phyloP scores from a whole-genome alignment of 2,888 invertebrate genomes.

The Leptinotarsa tumamoca region DNA sequence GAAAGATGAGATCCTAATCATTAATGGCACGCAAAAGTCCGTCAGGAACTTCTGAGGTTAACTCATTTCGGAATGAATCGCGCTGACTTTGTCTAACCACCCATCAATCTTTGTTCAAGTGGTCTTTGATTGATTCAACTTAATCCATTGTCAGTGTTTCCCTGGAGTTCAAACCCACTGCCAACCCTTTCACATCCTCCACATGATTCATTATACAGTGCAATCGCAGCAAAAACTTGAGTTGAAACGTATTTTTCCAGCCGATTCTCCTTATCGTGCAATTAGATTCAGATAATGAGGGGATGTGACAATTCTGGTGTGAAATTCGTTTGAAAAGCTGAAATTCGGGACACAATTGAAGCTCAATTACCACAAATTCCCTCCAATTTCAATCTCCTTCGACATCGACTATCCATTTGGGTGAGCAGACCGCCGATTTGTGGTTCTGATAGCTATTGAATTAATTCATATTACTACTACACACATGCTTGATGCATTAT shows the following conservation, averaged over 20 bases:
- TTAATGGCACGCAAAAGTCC: too few relatives aligned
- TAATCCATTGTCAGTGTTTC: neutral
- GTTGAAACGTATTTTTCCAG: neutral
- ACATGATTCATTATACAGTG: neutral
- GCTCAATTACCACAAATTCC: conserved; percentile 29
- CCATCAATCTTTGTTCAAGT: too few relatives aligned
- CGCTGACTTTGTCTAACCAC: too few relatives aligned
- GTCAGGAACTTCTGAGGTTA: too few relatives aligned
- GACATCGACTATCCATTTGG: conserved; percentile 35
- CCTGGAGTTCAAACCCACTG: neutral
- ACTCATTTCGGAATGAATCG: too few relatives aligned
- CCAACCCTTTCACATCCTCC: neutral
- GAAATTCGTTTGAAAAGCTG: conserved; percentile 5
- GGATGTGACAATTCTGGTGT: conserved; percentile 27
- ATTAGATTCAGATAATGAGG: neutral
- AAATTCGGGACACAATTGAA: conserved; percentile 27
- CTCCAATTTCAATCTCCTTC: conserved; percentile 33
- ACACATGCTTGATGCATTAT: conserved; percentile 2
- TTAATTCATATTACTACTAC: conserved; percentile 20
- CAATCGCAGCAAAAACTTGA: neutral
- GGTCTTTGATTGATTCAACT: too few relatives aligned
- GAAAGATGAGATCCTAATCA: too few relatives aligned
- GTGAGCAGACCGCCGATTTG: conserved; percentile 29
- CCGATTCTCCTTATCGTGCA: neutral
- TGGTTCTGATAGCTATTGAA: conserved; percentile 23